phyloP scores from a whole-genome alignment of 2,797 vertebrate genomes.

The Aeoliscus strigatus region DNA sequence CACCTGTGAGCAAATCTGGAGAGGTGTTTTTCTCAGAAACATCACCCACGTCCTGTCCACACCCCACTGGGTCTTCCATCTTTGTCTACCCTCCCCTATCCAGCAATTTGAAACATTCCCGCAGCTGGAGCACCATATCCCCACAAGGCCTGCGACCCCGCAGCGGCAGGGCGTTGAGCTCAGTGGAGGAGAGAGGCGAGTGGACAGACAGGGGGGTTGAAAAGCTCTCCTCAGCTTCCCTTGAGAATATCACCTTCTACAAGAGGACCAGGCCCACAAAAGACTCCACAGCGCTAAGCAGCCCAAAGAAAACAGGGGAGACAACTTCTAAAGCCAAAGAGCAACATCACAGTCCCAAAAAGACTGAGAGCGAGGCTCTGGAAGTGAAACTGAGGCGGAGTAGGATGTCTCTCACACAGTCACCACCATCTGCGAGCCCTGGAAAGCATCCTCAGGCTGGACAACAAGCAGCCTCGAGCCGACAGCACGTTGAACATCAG shows the following conservation, averaged over 20 bases:
- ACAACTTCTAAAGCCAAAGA: constrained; percentile 65
- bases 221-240: constrained; percentile 33
- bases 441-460: constrained; percentile 35
- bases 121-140: constrained; percentile 50
- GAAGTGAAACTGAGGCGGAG: constrained; percentile 29
- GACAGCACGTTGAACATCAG: constrained; percentile 33
- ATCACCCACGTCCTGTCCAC: constrained; percentile 73
- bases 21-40: constrained; percentile 76
- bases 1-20: constrained; percentile 71
- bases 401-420: constrained; percentile 27
- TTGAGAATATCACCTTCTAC: constrained; percentile 49
- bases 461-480: constrained; percentile 43
- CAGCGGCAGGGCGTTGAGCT: constrained; percentile 64
- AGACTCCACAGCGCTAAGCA: constrained; percentile 54
- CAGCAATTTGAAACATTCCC: constrained; percentile 71
- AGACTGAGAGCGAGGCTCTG: constrained; percentile 31
- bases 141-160: constrained; percentile 49
- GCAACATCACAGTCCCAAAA: constrained; percentile 51
- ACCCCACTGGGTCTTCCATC: constrained; percentile 69
- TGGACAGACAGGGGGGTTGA: constrained; percentile 54
- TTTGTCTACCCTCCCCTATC: constrained; percentile 67
- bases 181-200: constrained; percentile 56
- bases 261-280: constrained; percentile 53
- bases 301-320: constrained; percentile 64
- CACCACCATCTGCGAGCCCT: constrained; percentile 45